These are phyloP conservation scores for Xiphophorus hellerii DNA, from an alignment of 2,113 vertebrate species.

Conservation along the genomic window DNA sequence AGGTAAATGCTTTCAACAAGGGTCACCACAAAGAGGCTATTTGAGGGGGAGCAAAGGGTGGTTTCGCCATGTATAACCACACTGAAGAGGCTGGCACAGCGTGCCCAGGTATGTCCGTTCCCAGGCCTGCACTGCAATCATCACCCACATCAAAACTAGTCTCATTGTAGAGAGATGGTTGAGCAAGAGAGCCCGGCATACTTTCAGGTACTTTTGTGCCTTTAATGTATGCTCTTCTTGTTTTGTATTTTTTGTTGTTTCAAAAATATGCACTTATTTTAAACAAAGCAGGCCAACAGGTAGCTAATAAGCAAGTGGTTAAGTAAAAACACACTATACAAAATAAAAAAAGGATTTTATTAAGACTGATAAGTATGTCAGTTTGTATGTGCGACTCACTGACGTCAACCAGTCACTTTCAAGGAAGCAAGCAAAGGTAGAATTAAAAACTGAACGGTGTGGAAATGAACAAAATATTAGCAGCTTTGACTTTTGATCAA, in stretches of 20 bases:
- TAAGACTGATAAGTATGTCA: no score
- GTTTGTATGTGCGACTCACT: not conserved
- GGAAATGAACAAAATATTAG: not conserved
- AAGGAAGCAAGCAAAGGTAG: not conserved
- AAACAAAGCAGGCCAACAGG: not conserved
- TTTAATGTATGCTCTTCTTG: not conserved
- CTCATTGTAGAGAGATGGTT: not conserved
- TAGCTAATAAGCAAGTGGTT: not conserved
- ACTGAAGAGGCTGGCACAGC: slow-evolving; percentile 1
- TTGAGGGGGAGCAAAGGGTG: slow-evolving; percentile 9
- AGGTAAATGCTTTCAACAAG: slow-evolving; percentile 18
- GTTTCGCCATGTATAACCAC: slow-evolving; percentile 1
- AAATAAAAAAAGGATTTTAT: not conserved
- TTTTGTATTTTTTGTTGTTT: not conserved
- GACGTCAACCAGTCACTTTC: not conserved
- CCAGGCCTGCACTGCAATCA: slow-evolving; percentile 7
- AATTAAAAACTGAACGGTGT: not conserved
- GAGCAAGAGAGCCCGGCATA: not conserved
- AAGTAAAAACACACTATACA: not conserved
- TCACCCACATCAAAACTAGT: not conserved
- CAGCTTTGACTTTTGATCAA: not conserved
- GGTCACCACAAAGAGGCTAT: slow-evolving; percentile 15
- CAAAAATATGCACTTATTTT: not conserved
- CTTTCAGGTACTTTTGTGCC: not conserved
- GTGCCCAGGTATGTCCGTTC: not conserved